Evolutionary conservation across 2,113 vertebrate species (phyloP), one percentile per base, ranked within the genome.

Genomic region (Dascyllus trimaculatus): DNA sequence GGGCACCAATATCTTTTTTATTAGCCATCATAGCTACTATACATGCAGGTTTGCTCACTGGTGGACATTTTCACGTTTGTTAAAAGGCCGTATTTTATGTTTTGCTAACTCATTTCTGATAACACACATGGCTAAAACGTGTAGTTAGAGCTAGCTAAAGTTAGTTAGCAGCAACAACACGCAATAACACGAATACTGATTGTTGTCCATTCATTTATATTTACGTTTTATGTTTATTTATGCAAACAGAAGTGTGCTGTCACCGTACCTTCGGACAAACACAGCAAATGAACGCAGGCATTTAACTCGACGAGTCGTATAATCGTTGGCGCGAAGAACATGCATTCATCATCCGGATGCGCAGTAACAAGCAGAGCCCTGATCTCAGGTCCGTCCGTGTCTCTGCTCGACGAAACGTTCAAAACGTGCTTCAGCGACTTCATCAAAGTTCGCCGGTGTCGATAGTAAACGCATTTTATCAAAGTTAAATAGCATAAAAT

Each of bases 331-430:
- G 96, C 95, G 91, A 99, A 99, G 91, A 99, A 99, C 97, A 99
- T 96, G 4, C 96, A 95, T 83, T 99, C 98, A 85, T 99, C 98
- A 91, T 99, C 98, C 14, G 98, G 98, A 85, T 99, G 98, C 80
- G 97, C 98, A 49, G 95, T 99, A 15, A 98, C 92, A 25, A 99
- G 10, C 43, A 99, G 84, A n/a, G 91, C 93, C 17, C 84, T 87
- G 54, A 91, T 18, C 1, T 63, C 75, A 9, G 46, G 32, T 5
- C 53, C 48, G 46, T 38, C 15, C n/a, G 43, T 2, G 4, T 73
- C 72, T 59, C 61, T 46, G 43, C 14, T 32, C n/a, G 59, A 24
- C 4, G 35, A 51, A 56, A 48, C 35, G 1, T 67, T 64, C 67
- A 82, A 5, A 2, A 83, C 11, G 35, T 19, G 49, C 58, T 69